Conservation (phyloP, 2,113 vertebrate genomes). For the Centropristis striata region DNA sequence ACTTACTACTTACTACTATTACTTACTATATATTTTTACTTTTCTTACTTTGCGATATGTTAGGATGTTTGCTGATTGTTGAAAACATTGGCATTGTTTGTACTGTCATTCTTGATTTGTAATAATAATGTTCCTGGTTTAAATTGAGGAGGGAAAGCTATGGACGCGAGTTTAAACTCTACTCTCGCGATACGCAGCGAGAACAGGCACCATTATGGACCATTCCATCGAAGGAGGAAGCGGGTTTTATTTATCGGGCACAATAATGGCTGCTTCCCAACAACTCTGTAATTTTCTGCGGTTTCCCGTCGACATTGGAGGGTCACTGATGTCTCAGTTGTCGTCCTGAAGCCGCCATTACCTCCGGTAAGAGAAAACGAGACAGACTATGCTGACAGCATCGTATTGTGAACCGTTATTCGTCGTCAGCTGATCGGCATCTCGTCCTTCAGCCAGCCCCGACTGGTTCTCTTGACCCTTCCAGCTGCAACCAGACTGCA, state of each 20-base stretch:
- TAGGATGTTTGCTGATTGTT: too few species aligned
- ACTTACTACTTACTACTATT: too few species aligned
- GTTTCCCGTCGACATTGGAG: background rate
- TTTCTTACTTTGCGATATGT: too few species aligned
- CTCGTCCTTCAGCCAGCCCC: background rate
- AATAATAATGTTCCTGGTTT: too few species aligned
- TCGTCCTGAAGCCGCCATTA: conserved; percentile 33
- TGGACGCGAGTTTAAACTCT: too few species aligned
- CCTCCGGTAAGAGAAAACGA: conserved; percentile 49
- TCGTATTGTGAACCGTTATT: background rate
- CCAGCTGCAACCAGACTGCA: background rate
- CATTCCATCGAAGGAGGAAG: background rate
- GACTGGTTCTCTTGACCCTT: background rate
- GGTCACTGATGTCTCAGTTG: background rate
- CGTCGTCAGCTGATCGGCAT: background rate
- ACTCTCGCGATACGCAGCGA: conserved; percentile 66
- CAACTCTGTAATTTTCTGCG: rapidly evolving
- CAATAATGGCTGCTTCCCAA: conserved; percentile 62
- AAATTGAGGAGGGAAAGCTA: too few species aligned
- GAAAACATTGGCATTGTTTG: too few species aligned
- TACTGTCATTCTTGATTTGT: too few species aligned
- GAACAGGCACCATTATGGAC: background rate
- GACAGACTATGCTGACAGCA: rapidly evolving
- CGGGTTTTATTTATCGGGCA: background rate
- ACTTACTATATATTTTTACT: too few species aligned